Base-by-base conservation (phyloP, 64 coral and sea anemone genomes). In the Porites australiensis region DNA sequence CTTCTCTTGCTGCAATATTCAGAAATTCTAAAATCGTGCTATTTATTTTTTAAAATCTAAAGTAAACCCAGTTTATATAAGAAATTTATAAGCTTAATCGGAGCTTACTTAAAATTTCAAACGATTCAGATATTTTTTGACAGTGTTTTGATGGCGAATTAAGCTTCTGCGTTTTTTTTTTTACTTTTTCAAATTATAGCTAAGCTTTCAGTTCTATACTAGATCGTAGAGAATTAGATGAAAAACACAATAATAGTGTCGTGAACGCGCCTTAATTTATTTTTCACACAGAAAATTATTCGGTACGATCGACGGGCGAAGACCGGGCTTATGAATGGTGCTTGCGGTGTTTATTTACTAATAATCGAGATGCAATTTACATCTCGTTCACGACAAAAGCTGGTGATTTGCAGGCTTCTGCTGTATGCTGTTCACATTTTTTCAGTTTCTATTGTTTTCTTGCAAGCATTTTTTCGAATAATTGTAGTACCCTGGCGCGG, bases 301-400 rank as follows among this genome's bases (percentile, higher is more conserved):
- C 78, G 12, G 13, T 6, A 37, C 58, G 63, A 81, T 62, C 78
- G 23, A 49, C 47, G 6, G 49, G 47, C 47, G 16, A 37, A 37
- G 27, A 37, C 27, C 27, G 27, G 27, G 27, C 27, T 37, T 37
- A 37, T 37, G 27, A 37, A 37, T 37, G 27, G 6, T 20, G 7
- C 14, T 15, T 49, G 44, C 13, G 57, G 54, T 60, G 50, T 80
- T 60, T 61, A 80, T 84, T 84, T 48, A 84, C 62, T 47, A 66
- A 64, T 60, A 22, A 45, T 22, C 19, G 27, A 60, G 7, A 23
- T 77, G 45, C 13, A 57, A 60, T 60, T 80, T 13, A 23, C 13
- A 80, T 58, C 55, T 52, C 20, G 8, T 16, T 21, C 20, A 23
- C 61, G 53, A 57, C 54, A 57, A 57, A 9, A 57, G 62, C 62